Base-by-base conservation (phyloP, 2,113 vertebrate species). In the Corvus cornix region DNA sequence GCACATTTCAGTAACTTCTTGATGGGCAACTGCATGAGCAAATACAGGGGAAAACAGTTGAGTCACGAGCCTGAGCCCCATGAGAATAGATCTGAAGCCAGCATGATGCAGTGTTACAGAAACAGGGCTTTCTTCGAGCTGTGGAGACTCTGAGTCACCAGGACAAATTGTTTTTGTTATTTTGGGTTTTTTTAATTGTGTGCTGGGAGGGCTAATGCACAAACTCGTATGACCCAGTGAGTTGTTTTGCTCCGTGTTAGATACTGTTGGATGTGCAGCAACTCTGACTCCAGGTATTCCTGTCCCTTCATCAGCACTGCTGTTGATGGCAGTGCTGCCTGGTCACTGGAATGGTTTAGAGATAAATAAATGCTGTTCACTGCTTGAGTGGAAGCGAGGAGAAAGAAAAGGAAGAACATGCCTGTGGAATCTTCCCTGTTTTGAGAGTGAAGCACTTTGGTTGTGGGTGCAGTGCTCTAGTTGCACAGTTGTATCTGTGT, bases 91-190 rank as follows among this genome's bases (percentile, higher is more conserved):
- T 95, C 11, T 82, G 95, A 90, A 84, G 92, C 44, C 89, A 90
- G 70, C 56, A 52, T 9, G 63, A 93, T 77, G 86, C 64, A 73
- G 88, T 39, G 73, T 63, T 90, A 51, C 59, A 89, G 91, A 77
- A 95, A 87, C 87, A 93, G 69, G 21, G 69, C 84, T 97, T 81
- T 72, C 81, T 93, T 91, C 43, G 10, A 68, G 69, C 49, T 0
- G 1, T 89, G 95, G 93, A 93, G 91, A 89, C 46, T 95, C 94
- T 95, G 94, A 95, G 90, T 96, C 95, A 96, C 94, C 72, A 51
- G 91, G 49, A 93, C 92, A 93, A 92, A 84, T 90, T 96, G 94
- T 94, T 94, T 94, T 90, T 53, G 9, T 77, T 76, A 46, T 83
- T 91, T 78, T 49, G 55, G 44, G 49, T 62, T 81, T 83, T 78